Evolutionary conservation across 2,888 invertebrate species (phyloP), one percentile per base, ranked within the genome.

Genomic region (Dryocosmus kuriphilus): DNA sequence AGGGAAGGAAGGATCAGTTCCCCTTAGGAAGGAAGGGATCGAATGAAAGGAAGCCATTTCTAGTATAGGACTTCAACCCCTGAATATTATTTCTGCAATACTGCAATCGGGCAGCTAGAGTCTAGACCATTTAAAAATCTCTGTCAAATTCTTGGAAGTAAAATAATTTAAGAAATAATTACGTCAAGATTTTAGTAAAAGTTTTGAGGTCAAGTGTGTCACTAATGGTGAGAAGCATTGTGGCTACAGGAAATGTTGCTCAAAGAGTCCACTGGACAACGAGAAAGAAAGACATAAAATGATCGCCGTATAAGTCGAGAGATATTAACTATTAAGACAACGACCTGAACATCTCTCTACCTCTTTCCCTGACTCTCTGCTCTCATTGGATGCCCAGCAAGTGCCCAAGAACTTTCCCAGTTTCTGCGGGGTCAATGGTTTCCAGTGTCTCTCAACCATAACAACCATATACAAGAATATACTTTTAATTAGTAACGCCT

Each of bases 321-420:
- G 71, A 71, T 71, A 71, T 71, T 51, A 71, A 71, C 27, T 71
- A 71, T 71, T 46, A 30, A 71, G 71, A 71, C 71, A 71, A 71
- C n/a, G 30, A 71, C 41, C 71, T 46, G 19, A 51, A 51, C 46
- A 51, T 71, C 46, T 71, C 46, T 71, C 71, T 30, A n/a, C 30
- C 71, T 71, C 51, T n/a, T 51, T 71, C 27, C 1, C 14, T 14
- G 71, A 6, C 74, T 60, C 60, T 11, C 74, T 32, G 51, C 67
- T 67, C 67, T 76, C 27, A 38, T 76, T 67, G 76, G 24, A 67
- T 67, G 65, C 22, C 57, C 76, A 67, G 51, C n/a, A 67, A 76
- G 76, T 76, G 74, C 67, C 79, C 79, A 38, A 46, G 63, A 79
- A 79, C 79, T 79, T 76, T 79, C 74, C 51, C 79, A 63, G 79